Evolutionary conservation across 2,113 vertebrate genomes (phyloP), one percentile per base, ranked within the genome.

Genomic region (Panthera leo): DNA sequence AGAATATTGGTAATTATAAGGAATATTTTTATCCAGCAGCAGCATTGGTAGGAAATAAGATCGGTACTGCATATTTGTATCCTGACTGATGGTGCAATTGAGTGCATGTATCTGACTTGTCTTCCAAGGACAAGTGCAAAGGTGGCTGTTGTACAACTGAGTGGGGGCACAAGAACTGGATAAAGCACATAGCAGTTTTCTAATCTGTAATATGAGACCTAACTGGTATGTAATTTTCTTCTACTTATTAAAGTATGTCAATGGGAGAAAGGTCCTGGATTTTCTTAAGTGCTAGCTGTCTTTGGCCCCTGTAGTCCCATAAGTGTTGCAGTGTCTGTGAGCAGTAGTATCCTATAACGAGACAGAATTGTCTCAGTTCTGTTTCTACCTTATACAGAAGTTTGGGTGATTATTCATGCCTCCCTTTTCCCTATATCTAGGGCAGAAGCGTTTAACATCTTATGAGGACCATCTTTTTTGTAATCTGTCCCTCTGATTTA

Each of bases 301-400:
- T 31, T 27, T 16, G 2, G 14, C 4, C 7, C 42, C 27, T 48
- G 15, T 0, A 29, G 42, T 29, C 7, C 42, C 14, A 1, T 29
- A 48, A 31, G 75, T 18, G 75, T 31, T 8, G 16, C 42, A 15
- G 2, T 48, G 75, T 78, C 75, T 48, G 14, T 76, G 75, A 48
- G 42, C 42, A 31, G 18, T 15, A 18, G 14, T 10, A 16, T 78
- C 42, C 27, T 48, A 8, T 31, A 31, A 48, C 5, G 27, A 78
- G 75, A 78, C 15, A 31, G 27, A 29, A 48, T 48, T 10, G 42
- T 78, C 75, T 2, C 63, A 31, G 73, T 76, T 76, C 16, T 48
- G 27, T 48, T 29, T 27, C 27, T 16, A 36, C 75, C 27, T 78
- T 48, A 5, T 10, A 78, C 4, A 7, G 42, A 48, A 31, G 75